phyloP scores from a whole-genome alignment of 1,140 invertebrate genomes.

The Onthophagus taurus region DNA sequence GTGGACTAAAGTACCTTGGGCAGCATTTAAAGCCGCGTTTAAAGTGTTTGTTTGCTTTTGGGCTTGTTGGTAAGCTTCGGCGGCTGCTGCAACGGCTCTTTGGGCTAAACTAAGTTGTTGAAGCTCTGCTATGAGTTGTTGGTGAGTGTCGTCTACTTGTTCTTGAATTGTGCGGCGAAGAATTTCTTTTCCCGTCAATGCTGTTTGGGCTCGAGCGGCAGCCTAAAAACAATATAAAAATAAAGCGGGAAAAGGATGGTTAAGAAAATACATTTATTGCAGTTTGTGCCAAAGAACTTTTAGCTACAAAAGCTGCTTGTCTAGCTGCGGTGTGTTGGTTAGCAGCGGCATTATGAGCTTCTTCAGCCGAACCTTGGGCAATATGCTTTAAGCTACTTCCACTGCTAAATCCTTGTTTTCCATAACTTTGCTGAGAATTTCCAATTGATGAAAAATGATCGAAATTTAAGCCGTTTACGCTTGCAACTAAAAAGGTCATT shows the following conservation, averaged over 20 bases:
- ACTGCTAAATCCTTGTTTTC: background rate
- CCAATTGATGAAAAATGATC: no score
- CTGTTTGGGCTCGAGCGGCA: constrained; percentile 42
- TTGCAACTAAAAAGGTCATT: no score
- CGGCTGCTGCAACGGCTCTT: constrained; percentile 42
- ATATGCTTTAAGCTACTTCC: constrained; percentile 2
- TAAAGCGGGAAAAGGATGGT: background rate
- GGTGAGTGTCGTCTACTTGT: constrained; percentile 42
- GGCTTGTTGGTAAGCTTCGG: constrained; percentile 42
- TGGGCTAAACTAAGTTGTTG: constrained; percentile 44
- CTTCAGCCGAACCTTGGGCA: constrained; percentile 1
- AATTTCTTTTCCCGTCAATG: constrained; percentile 48
- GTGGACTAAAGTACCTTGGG: constrained; percentile 44
- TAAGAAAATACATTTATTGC: background rate
- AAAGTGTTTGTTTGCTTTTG: constrained; percentile 13
- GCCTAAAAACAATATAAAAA: constrained; percentile 25
- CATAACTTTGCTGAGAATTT: no score
- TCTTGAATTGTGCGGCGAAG: constrained; percentile 45
- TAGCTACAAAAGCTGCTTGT: constrained; percentile 2
- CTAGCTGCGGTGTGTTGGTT: background rate
- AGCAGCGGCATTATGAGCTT: background rate
- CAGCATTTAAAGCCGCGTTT: constrained; percentile 43
- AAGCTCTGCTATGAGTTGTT: constrained; percentile 42
- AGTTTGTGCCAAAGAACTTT: background rate
- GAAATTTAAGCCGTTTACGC: no score